Evolutionary conservation across 2,888 invertebrate genomes (phyloP).

Genomic region (Heliconius ethilla): DNA sequence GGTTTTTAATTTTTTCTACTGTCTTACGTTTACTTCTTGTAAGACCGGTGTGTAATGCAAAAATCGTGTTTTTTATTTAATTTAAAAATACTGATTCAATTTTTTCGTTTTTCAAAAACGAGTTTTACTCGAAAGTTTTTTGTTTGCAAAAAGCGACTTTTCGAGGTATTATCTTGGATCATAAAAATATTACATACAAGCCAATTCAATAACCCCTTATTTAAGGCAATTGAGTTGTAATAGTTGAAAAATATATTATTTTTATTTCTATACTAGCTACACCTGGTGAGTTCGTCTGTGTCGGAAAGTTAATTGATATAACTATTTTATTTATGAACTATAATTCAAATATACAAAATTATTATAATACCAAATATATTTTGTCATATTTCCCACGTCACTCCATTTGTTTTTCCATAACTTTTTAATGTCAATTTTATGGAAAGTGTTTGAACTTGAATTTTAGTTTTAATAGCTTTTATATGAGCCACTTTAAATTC

Average conservation of each 20-base stretch:
- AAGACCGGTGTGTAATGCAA: conserved; percentile 12
- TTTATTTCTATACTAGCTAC: not conserved
- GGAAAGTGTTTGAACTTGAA: conserved; percentile 25
- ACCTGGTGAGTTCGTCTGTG: not conserved
- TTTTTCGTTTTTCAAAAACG: conserved; percentile 19
- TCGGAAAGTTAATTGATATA: not conserved
- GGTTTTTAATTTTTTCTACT: conserved; percentile 6
- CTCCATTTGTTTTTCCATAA: conserved; percentile 5
- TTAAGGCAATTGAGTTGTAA: not conserved
- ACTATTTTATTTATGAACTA: not conserved
- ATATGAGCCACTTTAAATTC: conserved; percentile 29
- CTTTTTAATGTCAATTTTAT: conserved; percentile 23
- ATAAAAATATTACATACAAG: conserved; percentile 19
- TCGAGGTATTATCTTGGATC: conserved; percentile 5
- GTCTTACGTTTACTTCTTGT: not conserved
- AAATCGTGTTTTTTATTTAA: conserved; percentile 22
- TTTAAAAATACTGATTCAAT: conserved; percentile 12
- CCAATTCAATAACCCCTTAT: conserved; percentile 20
- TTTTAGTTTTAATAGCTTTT: conserved; percentile 31
- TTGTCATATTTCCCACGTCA: conserved; percentile 10
- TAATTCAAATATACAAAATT: not conserved
- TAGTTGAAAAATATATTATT: not conserved
- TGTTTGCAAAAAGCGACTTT: conserved; percentile 13
- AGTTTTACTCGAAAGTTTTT: conserved; percentile 25
- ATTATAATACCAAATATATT: not conserved